Conservation (phyloP, 1,140 invertebrate genomes). For the Solenopsis invicta region DNA sequence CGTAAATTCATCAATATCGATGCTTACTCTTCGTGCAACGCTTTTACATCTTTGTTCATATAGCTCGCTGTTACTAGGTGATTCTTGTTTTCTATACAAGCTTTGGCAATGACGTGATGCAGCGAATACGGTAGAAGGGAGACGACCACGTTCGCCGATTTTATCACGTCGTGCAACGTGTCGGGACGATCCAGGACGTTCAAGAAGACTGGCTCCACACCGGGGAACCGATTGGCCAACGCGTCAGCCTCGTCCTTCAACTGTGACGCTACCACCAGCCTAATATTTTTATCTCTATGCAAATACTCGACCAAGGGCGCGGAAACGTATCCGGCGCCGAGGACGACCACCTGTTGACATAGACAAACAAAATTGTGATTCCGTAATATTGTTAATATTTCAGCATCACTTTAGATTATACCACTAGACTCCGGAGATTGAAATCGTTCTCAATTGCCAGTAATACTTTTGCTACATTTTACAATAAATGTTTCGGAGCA, state of each 20-base stretch:
- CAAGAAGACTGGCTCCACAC: constrained; percentile 94
- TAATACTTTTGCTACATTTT: neutral
- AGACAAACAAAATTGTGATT: constrained; percentile 41
- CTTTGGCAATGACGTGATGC: constrained; percentile 94
- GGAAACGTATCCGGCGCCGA: constrained; percentile 98
- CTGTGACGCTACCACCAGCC: constrained; percentile 95
- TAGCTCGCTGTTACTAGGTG: constrained; percentile 99
- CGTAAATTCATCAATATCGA: neutral
- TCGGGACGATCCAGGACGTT: constrained; percentile 92
- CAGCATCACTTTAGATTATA: neutral
- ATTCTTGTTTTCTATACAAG: constrained; percentile 94
- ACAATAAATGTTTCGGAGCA: neutral
- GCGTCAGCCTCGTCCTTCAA: constrained; percentile 95
- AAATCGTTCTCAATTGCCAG: neutral
- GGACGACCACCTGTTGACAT: constrained; percentile 91
- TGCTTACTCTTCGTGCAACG: constrained; percentile 92
- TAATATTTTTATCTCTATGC: constrained; percentile 92
- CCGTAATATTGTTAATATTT: constrained; percentile 7
- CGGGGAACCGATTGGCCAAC: constrained; percentile 92
- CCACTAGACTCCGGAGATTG: neutral
- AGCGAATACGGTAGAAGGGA: constrained; percentile 97
- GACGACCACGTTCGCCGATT: constrained; percentile 93
- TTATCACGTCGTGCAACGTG: constrained; percentile 91
- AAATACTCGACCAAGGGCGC: constrained; percentile 98
- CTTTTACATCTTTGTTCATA: constrained; percentile 93